Evolutionary conservation across 2,113 vertebrate genomes (phyloP).

Genomic region (Chitala chitala): DNA sequence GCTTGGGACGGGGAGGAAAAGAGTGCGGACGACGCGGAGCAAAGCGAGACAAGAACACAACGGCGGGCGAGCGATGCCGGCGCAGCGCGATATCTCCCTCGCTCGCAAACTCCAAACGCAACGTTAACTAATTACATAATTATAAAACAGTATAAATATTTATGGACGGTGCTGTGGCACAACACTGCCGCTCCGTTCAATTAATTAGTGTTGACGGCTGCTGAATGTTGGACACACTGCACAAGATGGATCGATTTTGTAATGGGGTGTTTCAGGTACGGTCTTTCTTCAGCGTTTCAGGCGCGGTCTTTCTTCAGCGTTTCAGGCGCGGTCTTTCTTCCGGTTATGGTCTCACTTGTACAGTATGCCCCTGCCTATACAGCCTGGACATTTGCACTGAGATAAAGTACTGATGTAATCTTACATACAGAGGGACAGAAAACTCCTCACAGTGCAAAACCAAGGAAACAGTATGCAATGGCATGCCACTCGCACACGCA

Average conservation of each 20-base stretch:
- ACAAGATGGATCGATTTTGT: background rate
- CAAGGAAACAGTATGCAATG: too few species aligned
- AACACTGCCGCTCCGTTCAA: background rate
- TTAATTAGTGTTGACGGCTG: background rate
- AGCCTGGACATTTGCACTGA: too few species aligned
- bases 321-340: background rate
- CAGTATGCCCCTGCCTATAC: too few species aligned
- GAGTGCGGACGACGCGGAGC: constrained; percentile 29
- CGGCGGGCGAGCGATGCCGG: constrained; percentile 36
- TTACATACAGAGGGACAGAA: too few species aligned
- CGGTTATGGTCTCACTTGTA: too few species aligned
- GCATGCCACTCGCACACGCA: too few species aligned
- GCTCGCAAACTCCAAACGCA: constrained; percentile 48
- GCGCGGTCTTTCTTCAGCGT: too few species aligned
- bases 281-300: background rate
- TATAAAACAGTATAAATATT: constrained; percentile 14
- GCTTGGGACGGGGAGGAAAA: constrained; percentile 17
- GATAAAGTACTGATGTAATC: too few species aligned
- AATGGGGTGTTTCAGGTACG: background rate
- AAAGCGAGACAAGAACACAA: constrained; percentile 34
- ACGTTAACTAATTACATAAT: constrained; percentile 14
- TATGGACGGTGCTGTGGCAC: background rate
- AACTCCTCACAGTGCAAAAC: too few species aligned
- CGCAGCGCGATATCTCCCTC: constrained; percentile 56
- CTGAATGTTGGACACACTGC: background rate